These are phyloP conservation scores for Momotus momota DNA, from an alignment of 2,797 vertebrate species.

Conservation along the genomic window DNA sequence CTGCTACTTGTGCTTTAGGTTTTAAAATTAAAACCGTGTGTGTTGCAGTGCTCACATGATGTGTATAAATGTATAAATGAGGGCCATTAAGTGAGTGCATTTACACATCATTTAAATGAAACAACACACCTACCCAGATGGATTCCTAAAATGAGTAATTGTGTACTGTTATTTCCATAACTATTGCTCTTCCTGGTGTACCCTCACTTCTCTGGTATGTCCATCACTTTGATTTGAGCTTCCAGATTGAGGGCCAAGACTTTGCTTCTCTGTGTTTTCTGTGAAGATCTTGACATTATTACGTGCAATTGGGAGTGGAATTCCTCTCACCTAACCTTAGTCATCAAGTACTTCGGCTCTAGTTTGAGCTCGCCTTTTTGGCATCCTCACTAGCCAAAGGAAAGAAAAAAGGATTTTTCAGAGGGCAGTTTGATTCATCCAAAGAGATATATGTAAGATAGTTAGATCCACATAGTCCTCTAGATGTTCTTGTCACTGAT, in stretches of 20 bases:
- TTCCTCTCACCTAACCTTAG: neutral
- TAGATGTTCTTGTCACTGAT: neutral
- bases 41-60: constrained; percentile 63
- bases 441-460: neutral
- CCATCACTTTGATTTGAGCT: constrained; percentile 27
- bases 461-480: neutral
- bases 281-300: neutral
- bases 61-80: constrained; percentile 61
- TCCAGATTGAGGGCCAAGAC: neutral
- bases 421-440: neutral
- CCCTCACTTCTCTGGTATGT: constrained; percentile 25
- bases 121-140: constrained; percentile 70
- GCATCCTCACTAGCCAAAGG: neutral
- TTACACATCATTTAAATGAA: constrained; percentile 73
- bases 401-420: neutral
- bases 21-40: constrained; percentile 71
- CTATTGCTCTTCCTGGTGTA: neutral
- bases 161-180: constrained; percentile 56
- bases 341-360: neutral
- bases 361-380: neutral
- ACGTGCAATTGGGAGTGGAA: neutral
- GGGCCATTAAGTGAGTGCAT: constrained; percentile 61
- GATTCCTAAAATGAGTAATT: constrained; percentile 46
- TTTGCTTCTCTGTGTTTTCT: neutral
- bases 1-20: constrained; percentile 69